phyloP scores from a whole-genome alignment of 2,888 invertebrate genomes.

The Mythimna lalbum region DNA sequence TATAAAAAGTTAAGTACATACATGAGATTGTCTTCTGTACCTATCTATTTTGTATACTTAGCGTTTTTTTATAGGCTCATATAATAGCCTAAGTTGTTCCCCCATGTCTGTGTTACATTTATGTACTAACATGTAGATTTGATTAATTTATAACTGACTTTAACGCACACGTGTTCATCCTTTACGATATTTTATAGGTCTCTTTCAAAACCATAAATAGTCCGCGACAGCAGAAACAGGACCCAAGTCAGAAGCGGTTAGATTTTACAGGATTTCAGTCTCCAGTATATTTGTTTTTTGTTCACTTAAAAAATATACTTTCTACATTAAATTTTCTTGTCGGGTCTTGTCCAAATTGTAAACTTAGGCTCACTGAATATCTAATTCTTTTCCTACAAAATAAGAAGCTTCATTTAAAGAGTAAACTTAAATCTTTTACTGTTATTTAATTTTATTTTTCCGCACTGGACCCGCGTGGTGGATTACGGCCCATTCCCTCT shows the following conservation, averaged over 20 bases:
- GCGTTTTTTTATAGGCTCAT: not conserved
- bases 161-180: slow-evolving; percentile 36
- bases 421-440: not conserved
- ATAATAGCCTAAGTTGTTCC: not conserved
- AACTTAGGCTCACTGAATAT: not conserved
- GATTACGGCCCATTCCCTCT: too few species aligned
- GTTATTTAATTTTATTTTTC: not conserved
- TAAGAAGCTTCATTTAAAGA: not conserved
- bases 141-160: slow-evolving; percentile 55
- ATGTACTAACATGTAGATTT: slow-evolving; percentile 32
- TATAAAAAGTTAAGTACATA: too few species aligned
- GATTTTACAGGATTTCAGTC: not conserved
- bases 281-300: not conserved
- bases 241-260: slow-evolving; percentile 42
- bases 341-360: not conserved
- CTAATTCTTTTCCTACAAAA: not conserved
- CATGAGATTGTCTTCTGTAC: too few species aligned
- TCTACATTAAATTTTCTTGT: not conserved
- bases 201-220: slow-evolving; percentile 54
- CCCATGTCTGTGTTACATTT: not conserved
- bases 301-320: not conserved
- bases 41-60: too few species aligned
- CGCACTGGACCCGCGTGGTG: too few species aligned
- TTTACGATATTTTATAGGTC: slow-evolving; percentile 51
- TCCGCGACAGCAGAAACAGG: slow-evolving; percentile 20